These are phyloP conservation scores for Chondrosia reniformis DNA, from an alignment of 37 sponge, comb jelly and placozoan genomes.

Conservation along the genomic window DNA sequence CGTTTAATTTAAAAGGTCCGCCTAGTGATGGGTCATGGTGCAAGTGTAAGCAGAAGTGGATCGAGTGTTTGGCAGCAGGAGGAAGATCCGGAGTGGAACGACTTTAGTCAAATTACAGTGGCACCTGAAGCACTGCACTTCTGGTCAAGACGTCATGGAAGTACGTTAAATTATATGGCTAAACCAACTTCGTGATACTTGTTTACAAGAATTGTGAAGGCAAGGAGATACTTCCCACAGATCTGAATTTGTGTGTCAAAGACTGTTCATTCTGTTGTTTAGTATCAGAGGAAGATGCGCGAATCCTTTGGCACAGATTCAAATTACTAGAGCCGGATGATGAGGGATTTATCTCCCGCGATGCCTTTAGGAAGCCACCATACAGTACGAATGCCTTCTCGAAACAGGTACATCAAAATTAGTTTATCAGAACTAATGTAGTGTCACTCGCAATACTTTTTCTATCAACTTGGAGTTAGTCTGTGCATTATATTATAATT, in stretches of 20 bases:
- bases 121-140: neutral
- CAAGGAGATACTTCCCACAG: too few species aligned
- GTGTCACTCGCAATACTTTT: too few species aligned
- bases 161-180: neutral
- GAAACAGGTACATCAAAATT: conserved; percentile 15
- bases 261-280: neutral
- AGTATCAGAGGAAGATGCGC: conserved; percentile 26
- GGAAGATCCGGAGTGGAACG: conserved; percentile 7
- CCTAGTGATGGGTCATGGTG: conserved; percentile 13
- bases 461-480: too few species aligned
- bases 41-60: neutral
- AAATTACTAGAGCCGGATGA: conserved; percentile 19
- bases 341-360: conserved; percentile 3
- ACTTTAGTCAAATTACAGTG: conserved; percentile 13
- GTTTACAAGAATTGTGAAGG: too few species aligned
- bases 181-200: too few species aligned
- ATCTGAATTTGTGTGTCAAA: too few species aligned
- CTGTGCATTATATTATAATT: too few species aligned
- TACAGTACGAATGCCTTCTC: conserved; percentile 22
- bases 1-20: too few species aligned
- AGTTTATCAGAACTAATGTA: neutral
- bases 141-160: neutral
- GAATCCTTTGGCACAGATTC: conserved; percentile 14
- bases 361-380: conserved; percentile 23
- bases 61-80: neutral